These are phyloP conservation scores for Laticauda laticaudata DNA, from an alignment of 2,113 vertebrate genomes.

Conservation along the genomic window DNA sequence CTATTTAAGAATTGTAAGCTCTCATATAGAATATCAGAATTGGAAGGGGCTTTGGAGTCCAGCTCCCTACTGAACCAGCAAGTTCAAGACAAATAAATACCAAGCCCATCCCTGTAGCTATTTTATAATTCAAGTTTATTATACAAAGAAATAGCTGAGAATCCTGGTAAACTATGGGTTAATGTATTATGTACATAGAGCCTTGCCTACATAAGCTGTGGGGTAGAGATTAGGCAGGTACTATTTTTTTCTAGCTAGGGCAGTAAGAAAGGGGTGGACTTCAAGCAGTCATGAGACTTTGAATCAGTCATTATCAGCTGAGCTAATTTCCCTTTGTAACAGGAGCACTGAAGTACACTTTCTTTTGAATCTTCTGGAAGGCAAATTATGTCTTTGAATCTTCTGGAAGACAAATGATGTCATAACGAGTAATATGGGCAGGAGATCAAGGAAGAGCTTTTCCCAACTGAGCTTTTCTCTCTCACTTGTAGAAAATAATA, in stretches of 20 bases:
- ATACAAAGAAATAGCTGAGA: neutral
- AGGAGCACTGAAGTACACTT: neutral
- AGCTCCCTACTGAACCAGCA: no score
- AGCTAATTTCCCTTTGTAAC: neutral
- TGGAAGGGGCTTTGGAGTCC: no score
- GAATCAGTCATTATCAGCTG: constrained; percentile 53
- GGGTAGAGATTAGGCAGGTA: neutral
- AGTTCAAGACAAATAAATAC: neutral
- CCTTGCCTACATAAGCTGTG: neutral
- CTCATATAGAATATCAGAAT: neutral
- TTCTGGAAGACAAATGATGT: neutral
- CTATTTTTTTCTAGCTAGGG: neutral
- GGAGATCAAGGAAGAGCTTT: neutral
- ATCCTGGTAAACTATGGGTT: neutral
- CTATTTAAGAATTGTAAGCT: neutral
- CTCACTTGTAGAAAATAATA: neutral
- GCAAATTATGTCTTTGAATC: neutral
- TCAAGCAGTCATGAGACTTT: neutral
- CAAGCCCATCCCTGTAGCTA: neutral
- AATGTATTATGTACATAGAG: neutral
- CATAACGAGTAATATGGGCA: neutral
- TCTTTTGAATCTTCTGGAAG: neutral
- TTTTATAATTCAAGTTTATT: neutral
- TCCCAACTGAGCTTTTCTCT: neutral
- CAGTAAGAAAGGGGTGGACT: constrained; percentile 44